phyloP scores from a whole-genome alignment of 2,888 invertebrate genomes.

The Thymelicus sylvestris region DNA sequence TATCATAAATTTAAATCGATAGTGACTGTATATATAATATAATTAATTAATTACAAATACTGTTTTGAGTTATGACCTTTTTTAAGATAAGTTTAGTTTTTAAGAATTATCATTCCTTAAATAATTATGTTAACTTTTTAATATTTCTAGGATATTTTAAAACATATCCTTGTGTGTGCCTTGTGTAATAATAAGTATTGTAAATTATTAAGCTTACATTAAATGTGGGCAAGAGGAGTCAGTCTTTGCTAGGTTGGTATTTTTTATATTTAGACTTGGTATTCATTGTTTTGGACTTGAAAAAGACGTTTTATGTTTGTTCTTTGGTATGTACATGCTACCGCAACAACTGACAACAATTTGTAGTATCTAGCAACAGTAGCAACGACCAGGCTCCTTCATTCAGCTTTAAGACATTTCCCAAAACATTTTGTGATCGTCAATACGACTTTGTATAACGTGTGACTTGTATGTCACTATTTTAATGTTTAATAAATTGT shows the following conservation, averaged over 20 bases:
- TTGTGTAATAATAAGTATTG: neutral
- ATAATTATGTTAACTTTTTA: neutral
- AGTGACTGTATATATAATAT: neutral
- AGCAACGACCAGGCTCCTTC: neutral
- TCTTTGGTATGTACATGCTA: no score
- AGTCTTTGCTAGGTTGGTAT: neutral
- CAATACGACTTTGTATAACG: conserved; percentile 11
- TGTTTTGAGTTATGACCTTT: neutral
- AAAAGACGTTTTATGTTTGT: no score
- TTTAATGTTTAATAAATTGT: conserved; percentile 6
- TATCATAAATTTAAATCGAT: neutral
- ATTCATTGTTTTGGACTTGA: no score
- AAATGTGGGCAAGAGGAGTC: conserved; percentile 7
- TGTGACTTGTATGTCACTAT: conserved; percentile 10
- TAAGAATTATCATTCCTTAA: conserved; percentile 25
- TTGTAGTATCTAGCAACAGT: no score
- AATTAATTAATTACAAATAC: neutral
- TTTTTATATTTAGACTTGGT: no score
- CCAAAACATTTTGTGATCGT: conserved; percentile 18
- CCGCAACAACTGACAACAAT: no score
- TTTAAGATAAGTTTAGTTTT: neutral
- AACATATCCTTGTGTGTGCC: conserved; percentile 12
- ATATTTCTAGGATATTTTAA: neutral
- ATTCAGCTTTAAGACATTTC: conserved; percentile 29
- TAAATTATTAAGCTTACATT: conserved; percentile 15